Evolutionary conservation across 2,113 vertebrate genomes (phyloP), one percentile per base, ranked within the genome.

Genomic region (Clupea harengus): DNA sequence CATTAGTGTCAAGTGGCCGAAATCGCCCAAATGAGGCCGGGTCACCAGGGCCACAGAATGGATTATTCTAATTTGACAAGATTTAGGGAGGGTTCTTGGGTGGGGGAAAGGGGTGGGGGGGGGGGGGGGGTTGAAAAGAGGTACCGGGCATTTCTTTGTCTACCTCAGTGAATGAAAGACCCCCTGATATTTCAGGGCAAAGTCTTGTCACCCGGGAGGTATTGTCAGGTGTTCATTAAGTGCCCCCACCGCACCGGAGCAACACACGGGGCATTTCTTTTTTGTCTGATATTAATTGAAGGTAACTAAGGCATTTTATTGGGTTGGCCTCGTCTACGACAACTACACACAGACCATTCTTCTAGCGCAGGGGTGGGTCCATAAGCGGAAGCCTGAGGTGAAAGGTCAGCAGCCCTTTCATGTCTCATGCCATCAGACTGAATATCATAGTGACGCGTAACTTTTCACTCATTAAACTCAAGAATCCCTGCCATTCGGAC

Each of bases 41-140:
- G 92, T 93, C 92, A 84, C 6, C 39, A 13, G 39, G 83, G 92
- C 93, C 93, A 91, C 80, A 17, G 11, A 47, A 81, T 75, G 90
- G 90, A 92, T 93, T 92, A 90, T 90, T 89, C 87, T 91, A 90
- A 92, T 91, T 87, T 80, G 89, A 88, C 88, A 82, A 90, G 89
- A 91, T 89, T 86, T 86, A 57, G 75, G 82, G 44, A 89, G 78
- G 13, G 47, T 20, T 52, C n/a, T 39, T 39, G 39, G 39, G 39
- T 39, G 39, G 85, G 87, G 82, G 84, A 81, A 39, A 13, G 67
- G 82, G 52, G 4, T 47, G 60, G 75, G 75, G 54, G 54, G 10
- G 57, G 20, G 0, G 67, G 25, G 28, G 25, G 18, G 1, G 39
- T 78, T 17, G 5, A 32, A 75, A 75, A 28, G 67, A 5, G 72